Evolutionary conservation across 2,113 vertebrate species (phyloP).

Genomic region (Cariama cristata): DNA sequence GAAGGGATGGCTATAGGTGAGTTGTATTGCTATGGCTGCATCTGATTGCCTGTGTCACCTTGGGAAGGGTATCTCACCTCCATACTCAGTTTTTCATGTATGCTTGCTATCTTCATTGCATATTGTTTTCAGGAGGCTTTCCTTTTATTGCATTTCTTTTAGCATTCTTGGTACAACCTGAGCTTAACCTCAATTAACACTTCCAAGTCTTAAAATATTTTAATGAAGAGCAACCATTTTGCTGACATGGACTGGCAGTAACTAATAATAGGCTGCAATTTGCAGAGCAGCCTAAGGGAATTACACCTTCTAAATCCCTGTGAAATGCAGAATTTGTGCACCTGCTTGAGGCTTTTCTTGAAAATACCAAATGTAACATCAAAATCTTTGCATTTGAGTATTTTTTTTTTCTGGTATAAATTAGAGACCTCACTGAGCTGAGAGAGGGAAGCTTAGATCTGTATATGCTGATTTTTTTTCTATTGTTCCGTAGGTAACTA

Average conservation of each 20-base stretch:
- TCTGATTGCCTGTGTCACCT: background rate
- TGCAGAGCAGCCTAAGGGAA: conserved; percentile 30
- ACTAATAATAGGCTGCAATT: conserved; percentile 36
- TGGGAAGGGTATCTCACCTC: background rate
- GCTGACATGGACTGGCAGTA: conserved; percentile 22
- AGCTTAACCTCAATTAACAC: conserved; percentile 54
- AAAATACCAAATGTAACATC: background rate
- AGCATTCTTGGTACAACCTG: background rate
- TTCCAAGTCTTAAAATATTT: conserved; percentile 5
- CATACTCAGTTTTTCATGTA: fast-evolving
- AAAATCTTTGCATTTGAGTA: background rate
- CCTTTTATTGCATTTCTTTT: background rate
- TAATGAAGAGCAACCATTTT: conserved; percentile 3
- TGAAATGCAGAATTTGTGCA: conserved; percentile 9
- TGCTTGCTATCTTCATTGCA: background rate
- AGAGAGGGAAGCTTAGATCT: background rate
- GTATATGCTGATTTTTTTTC: background rate
- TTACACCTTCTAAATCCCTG: conserved; percentile 1
- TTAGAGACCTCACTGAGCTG: background rate
- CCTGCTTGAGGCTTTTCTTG: background rate
- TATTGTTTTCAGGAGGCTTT: background rate
- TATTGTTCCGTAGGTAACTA: background rate
- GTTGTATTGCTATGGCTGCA: fast-evolving
- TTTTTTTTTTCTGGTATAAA: background rate
- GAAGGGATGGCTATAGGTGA: fast-evolving